phyloP scores from a whole-genome alignment of 1,140 invertebrate species.

The Trichonephila inaurata region DNA sequence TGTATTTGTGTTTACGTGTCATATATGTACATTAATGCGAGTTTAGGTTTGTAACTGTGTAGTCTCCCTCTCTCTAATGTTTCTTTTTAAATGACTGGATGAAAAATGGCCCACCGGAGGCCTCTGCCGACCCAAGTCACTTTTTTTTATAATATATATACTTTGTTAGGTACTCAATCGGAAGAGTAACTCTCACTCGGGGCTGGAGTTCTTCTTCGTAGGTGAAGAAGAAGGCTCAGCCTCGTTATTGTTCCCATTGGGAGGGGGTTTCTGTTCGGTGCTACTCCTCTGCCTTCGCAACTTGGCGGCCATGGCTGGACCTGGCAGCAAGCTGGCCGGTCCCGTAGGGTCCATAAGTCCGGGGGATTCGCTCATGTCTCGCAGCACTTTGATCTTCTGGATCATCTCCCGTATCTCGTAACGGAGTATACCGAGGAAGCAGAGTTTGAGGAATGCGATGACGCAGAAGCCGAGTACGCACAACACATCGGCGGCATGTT shows the following conservation, averaged over 20 bases:
- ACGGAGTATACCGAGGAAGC: conserved; percentile 91
- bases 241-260: conserved; percentile 74
- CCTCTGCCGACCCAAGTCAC: conserved; percentile 4
- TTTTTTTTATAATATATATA: conserved; percentile 43
- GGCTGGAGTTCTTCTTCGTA: conserved; percentile 64
- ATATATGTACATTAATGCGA: conserved; percentile 62
- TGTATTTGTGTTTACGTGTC: conserved; percentile 61
- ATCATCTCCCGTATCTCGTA: conserved; percentile 95
- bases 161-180: conserved; percentile 76
- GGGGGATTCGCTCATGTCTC: conserved; percentile 80
- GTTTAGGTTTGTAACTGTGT: conserved; percentile 45
- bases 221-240: conserved; percentile 58
- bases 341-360: conserved; percentile 69
- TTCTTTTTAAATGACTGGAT: conserved; percentile 52
- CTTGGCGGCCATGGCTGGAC: conserved; percentile 61
- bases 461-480: conserved; percentile 94
- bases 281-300: conserved; percentile 52
- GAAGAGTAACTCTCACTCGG: conserved; percentile 59
- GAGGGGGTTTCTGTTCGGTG: conserved; percentile 30
- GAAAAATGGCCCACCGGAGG: conserved; percentile 25
- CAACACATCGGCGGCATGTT: conserved; percentile 88
- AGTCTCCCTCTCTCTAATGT: conserved; percentile 53
- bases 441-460: conserved; percentile 93
- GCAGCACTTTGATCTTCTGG: conserved; percentile 88
- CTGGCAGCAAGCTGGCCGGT: conserved; percentile 51